These are phyloP conservation scores for Gallinago paraguaiae DNA, from an alignment of 2,113 vertebrate genomes.

Conservation along the genomic window DNA sequence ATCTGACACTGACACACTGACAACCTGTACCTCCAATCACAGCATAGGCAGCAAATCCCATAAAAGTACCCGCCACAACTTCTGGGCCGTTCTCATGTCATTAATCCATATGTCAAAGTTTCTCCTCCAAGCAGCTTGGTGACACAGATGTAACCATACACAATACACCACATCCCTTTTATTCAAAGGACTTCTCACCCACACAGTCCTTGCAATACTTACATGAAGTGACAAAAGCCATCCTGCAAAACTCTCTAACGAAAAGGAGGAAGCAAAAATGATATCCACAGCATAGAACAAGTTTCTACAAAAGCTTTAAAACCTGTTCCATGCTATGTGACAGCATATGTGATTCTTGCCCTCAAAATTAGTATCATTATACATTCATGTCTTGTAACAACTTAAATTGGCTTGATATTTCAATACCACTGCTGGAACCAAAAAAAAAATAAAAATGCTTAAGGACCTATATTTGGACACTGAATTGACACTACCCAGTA, in stretches of 20 bases:
- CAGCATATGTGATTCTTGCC: neutral
- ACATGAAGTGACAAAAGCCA: neutral
- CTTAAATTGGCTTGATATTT: neutral
- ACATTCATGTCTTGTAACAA: neutral
- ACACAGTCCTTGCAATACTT: neutral
- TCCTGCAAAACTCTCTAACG: neutral
- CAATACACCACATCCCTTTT: neutral
- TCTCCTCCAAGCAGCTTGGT: neutral
- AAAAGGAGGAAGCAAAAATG: neutral
- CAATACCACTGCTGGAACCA: neutral
- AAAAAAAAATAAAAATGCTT: neutral
- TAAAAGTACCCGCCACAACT: fast-evolving
- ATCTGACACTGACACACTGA: neutral
- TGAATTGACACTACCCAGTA: neutral
- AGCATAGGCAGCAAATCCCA: neutral
- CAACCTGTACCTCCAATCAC: neutral
- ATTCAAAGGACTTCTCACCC: neutral
- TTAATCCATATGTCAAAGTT: neutral
- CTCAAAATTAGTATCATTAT: neutral
- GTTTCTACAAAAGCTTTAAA: neutral
- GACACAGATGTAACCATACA: neutral
- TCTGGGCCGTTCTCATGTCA: neutral
- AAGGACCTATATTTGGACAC: conserved; percentile 16
- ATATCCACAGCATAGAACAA: neutral
- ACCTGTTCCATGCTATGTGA: neutral